Base-by-base conservation (phyloP, 2,113 vertebrate genomes). In the Pseudopipra pipra region DNA sequence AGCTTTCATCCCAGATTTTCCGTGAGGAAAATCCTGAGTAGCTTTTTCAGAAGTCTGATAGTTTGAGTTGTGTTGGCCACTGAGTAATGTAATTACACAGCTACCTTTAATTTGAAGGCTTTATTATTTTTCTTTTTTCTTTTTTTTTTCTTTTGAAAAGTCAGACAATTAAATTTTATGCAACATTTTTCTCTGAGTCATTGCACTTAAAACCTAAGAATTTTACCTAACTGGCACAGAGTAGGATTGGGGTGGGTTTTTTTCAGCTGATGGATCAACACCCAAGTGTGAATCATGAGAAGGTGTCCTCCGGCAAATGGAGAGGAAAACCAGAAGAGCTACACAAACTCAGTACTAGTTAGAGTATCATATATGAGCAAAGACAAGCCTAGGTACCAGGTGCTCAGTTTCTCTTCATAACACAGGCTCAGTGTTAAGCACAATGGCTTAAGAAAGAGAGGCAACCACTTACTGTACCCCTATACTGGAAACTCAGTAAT, bases 341-440 rank as follows among this genome's bases (percentile, higher is more conserved):
- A 31, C 15, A 43, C 39, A 41, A 78, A 68, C 20, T 7, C 24
- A 55, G 20, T 31, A 21, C 20, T 22, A 70, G 15, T 58, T 65
- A 49, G 23, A 39, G 12, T 72, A 67, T 43, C 43, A 7, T 21
- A 41, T 4, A 4, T 41, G 62, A 71, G 62, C 37, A 70, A 20
- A 66, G 51, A 47, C 3, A 2, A 43, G 16, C 0, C 0, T 54
- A 59, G 39, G 65, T 25, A 44, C 7, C 3, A 8, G 23, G 10
- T 74, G 27, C 28, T 13, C 11, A 12, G 14, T 52, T 75, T 46
- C 43, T 12, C 4, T 56, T 80, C 25, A 37, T 31, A 79, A 11
- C 24, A 12, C 14, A 52, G 28, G 39, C 33, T 56, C 35, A 19
- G 14, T 31, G 35, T 59, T 77, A 54, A 35, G 21, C 33, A 58